Conservation (phyloP, 2,113 vertebrate species). For the Recurvirostra avosetta region DNA sequence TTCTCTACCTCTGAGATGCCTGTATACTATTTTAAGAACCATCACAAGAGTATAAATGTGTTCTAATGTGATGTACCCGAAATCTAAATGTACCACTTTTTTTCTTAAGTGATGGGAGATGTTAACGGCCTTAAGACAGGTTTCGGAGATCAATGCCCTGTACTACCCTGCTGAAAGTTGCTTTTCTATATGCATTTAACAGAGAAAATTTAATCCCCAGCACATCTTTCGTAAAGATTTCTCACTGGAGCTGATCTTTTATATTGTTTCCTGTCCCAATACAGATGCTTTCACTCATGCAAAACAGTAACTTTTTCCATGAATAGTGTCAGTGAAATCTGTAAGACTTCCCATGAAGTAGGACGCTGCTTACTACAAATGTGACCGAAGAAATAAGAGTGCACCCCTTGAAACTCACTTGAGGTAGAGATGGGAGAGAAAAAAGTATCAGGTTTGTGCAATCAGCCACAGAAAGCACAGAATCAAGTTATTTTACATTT, state of each 20-base stretch:
- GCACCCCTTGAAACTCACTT: not conserved
- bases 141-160: not conserved
- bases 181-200: not conserved
- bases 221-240: not conserved
- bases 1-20: not conserved
- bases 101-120: not conserved
- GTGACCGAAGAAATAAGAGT: not conserved
- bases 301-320: not conserved
- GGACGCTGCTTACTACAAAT: not conserved
- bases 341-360: not conserved
- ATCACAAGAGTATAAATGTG: not conserved
- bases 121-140: not conserved
- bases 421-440: not conserved
- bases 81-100: not conserved
- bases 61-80: not conserved
- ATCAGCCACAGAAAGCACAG: not conserved
- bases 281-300: not conserved
- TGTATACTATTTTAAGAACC: not conserved
- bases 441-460: not conserved
- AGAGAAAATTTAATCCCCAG: not conserved
- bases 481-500: not conserved
- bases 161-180: not conserved
- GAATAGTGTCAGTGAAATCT: not conserved
- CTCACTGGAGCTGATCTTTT: not conserved
- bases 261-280: not conserved